phyloP scores from a whole-genome alignment of 2,797 vertebrate species.

The Chaunax sp. region DNA sequence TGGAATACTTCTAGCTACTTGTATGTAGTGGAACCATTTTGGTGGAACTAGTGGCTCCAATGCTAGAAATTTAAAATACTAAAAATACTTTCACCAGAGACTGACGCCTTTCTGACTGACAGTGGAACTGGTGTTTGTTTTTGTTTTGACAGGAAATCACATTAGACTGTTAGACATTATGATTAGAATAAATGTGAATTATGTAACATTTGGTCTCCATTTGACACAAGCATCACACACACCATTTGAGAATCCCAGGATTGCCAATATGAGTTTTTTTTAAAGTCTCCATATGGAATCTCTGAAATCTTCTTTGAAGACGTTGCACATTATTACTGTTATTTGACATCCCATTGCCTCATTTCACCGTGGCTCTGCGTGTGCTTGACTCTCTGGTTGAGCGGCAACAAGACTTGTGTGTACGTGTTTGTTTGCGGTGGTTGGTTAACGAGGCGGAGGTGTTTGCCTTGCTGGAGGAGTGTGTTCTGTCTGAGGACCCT shows the following conservation, averaged over 20 bases:
- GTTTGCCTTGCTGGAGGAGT: conserved; percentile 76
- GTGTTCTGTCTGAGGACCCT: conserved; percentile 84
- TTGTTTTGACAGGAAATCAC: background rate
- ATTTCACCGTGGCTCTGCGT: conserved; percentile 55
- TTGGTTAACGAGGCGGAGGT: conserved; percentile 79
- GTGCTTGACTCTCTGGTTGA: conserved; percentile 55
- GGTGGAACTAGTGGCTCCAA: background rate
- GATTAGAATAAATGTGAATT: conserved; percentile 4
- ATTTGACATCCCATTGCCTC: conserved; percentile 78
- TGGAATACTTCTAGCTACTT: background rate
- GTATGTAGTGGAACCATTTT: background rate
- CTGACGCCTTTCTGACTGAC: background rate
- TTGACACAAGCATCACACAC: background rate
- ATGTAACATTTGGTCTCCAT: background rate
- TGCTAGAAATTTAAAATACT: background rate
- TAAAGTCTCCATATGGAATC: conserved; percentile 35
- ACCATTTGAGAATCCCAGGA: conserved; percentile 16
- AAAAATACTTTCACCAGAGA: too few relatives aligned
- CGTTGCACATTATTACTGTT: conserved; percentile 75
- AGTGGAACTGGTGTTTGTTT: background rate
- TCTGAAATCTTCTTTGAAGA: conserved; percentile 66
- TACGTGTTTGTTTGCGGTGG: conserved; percentile 68
- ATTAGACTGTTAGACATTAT: background rate
- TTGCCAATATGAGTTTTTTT: conserved; percentile 21
- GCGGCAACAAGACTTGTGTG: conserved; percentile 40